Base-by-base conservation (phyloP, 2,797 vertebrate species). In the Lycodopsis pacificus region DNA sequence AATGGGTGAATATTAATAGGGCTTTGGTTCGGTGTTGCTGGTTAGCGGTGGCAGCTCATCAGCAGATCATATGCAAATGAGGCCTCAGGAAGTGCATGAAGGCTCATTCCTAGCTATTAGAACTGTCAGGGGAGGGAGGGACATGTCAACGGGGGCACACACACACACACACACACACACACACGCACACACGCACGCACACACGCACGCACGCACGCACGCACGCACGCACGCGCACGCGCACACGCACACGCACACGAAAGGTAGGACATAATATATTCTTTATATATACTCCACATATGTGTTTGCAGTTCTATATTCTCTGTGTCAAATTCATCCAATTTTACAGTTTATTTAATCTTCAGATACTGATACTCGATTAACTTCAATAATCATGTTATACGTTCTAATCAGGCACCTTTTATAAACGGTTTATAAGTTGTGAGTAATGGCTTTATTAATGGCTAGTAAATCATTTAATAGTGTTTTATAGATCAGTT, bases 11-110 rank as follows among this genome's bases (percentile, higher is more conserved):
- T 94, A 91, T 93, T 93, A 92, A 93, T 93, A 88, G 90, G 90
- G 77, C 73, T 80, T 89, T 88, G 92, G 90, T 93, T 89, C 90
- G 85, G 86, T 82, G 80, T 66, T 90, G 88, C 84, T 92, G 85
- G 91, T 93, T 92, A 89, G 91, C 34, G 19, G 80, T 89, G 92
- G 90, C 89, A 91, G 93, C 88, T 91, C 88, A 91, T 93, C 92
- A 92, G 93, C 76, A 87, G 93, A 91, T 93, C 88, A 80, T 68
- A 94, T 93, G 93, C 89, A 94, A 95, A 95, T 94, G 88, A 93
- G 89, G 77, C 80, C 68, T 90, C 84, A 88, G 89, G 89, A 93
- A 92, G 91, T 90, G 91, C 90, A 91, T 88, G 89, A 92, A 91
- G 91, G 86, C 85, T 87, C 82, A 85, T 89, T 85, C 83, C 77